Evolutionary conservation across 1,140 invertebrate species (phyloP), one percentile per base, ranked within the genome.

Genomic region (Orius insidiosus): DNA sequence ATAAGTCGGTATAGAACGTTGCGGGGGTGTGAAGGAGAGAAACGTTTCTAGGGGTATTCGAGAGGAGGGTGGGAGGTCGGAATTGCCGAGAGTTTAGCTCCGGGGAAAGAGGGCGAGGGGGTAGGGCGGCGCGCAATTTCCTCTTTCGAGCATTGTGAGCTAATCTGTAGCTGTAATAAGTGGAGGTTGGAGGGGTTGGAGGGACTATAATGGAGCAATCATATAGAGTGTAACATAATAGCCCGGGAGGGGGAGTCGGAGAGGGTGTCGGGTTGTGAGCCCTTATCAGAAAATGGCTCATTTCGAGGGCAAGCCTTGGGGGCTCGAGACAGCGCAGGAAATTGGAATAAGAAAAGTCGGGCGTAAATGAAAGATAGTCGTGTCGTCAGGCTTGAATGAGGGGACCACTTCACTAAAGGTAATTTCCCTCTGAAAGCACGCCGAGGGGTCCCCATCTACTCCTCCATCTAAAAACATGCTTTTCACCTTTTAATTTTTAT

Each of bases 331-430:
- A 52, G 52, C 35, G 42, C 47, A 48, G 54, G 54, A 56, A 56
- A 56, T 56, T 56, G 54, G 52, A 56, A 56, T 56, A 56, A 56
- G 54, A 56, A 55, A 54, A 55, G 48, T 54, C 53, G 52, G 54
- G 54, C 54, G 54, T 56, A 56, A 56, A 56, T 56, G 54, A 56
- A 56, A 56, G 54, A 56, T 56, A 56, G 54, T 51, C 52, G 24
- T 24, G 24, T 24, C 24, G 24, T 24, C 31, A 31, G 14, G 36
- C 47, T 33, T 37, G 45, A 33, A 43, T 36, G 39, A 24, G 45
- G 45, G 34, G 45, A 43, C 47, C 45, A 37, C 45, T 46, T 52
- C 47, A 48, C 47, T 52, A 52, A 50, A 43, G 48, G 51, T 50
- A 52, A 54, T 52, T 54, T 54, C 51, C 53, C 51, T 49, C 45